Conservation (phyloP, 2,888 invertebrate genomes). For the Folsomia candida region DNA sequence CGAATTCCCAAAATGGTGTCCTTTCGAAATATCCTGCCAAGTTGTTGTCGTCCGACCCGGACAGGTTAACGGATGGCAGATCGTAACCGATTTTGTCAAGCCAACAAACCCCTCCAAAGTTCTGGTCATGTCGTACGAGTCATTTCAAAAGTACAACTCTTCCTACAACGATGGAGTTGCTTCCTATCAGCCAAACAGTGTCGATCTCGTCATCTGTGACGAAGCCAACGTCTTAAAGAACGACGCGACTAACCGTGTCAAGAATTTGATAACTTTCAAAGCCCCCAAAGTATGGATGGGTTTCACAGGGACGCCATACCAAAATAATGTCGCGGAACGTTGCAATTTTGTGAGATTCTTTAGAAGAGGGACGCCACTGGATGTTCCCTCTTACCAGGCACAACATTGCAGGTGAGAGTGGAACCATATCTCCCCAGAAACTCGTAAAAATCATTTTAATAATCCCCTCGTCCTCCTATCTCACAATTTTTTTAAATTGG, state of each 20-base stretch:
- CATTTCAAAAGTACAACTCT: constrained; percentile 2
- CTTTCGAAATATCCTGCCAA: neutral
- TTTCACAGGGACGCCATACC: constrained; percentile 6
- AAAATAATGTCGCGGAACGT: neutral
- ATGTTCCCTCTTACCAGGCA: no score
- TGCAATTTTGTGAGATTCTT: constrained; percentile 2
- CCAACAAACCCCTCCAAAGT: neutral
- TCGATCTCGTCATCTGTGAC: constrained; percentile 2
- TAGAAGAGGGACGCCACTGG: neutral
- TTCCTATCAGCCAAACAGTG: neutral
- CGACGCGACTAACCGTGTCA: neutral
- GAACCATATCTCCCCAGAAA: no score
- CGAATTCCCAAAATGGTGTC: neutral
- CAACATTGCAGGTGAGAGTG: no score
- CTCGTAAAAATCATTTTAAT: no score
- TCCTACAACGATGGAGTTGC: neutral
- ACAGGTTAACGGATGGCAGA: neutral
- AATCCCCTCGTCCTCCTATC: no score
- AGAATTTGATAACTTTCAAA: neutral
- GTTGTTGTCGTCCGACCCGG: neutral
- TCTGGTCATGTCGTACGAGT: neutral
- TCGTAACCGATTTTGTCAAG: neutral
- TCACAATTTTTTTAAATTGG: no score
- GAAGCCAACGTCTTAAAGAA: constrained; percentile 3
- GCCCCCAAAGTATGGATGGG: neutral